phyloP scores from a whole-genome alignment of 2,113 vertebrate species.

The Desmodus rotundus region DNA sequence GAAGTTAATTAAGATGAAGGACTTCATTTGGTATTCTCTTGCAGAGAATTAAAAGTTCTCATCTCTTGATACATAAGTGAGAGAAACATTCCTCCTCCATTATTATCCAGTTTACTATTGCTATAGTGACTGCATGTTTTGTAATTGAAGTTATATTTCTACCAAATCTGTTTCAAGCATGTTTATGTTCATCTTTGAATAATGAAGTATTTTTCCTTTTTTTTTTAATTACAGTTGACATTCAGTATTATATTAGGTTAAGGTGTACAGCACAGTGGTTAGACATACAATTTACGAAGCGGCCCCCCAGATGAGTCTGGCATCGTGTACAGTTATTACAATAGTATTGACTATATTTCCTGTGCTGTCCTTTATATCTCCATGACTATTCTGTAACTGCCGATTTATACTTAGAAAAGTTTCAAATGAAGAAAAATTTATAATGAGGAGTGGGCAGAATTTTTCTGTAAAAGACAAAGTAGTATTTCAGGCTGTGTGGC shows the following conservation, averaged over 20 bases:
- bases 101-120: background rate
- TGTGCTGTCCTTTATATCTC: background rate
- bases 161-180: conserved; percentile 5
- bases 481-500: background rate
- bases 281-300: background rate
- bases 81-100: background rate
- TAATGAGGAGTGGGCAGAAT: background rate
- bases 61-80: background rate
- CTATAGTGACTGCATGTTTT: background rate
- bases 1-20: background rate
- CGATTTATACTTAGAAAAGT: background rate
- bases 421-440: conserved; percentile 26
- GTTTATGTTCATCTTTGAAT: conserved; percentile 1
- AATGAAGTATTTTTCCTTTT: background rate
- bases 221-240: background rate
- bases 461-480: background rate
- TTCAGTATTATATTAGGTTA: background rate
- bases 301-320: background rate
- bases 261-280: background rate
- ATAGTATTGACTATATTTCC: background rate
- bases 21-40: conserved; percentile 8
- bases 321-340: background rate
- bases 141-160: conserved; percentile 18
- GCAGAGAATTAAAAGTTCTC: conserved; percentile 29
- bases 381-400: background rate